Base-by-base conservation (phyloP, 37 sponge, comb jelly and placozoan genomes). In the Bolinopsis microptera region DNA sequence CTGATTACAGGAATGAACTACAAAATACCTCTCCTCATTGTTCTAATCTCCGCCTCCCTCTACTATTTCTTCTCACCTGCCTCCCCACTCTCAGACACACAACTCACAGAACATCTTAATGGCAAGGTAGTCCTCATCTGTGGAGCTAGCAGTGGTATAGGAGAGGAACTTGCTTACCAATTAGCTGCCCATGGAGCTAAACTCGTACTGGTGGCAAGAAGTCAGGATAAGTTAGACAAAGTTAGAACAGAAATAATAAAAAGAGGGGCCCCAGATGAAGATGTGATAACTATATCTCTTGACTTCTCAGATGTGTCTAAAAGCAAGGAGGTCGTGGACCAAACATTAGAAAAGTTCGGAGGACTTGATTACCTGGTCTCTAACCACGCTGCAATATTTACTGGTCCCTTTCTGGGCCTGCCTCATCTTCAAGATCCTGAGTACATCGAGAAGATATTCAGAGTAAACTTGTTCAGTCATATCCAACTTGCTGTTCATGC, bases 171-270 rank as follows among this genome's bases (percentile, higher is more conserved):
- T 34, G 80, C 80, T 27, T 77, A 77, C 18, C 80, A 77, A 34
- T 32, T 77, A 16, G 80, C 80, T 77, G 35, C 80, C 9, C 32
- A 16, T 34, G 80, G 35, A 16, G 32, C 80, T 32, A 77, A 34
- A 32, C 80, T 77, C 35, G 37, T 77, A 16, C 80, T 77, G 36
- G 80, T 77, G 80, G 80, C 80, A 34, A 77, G 80, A 32, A 77
- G 32, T 77, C 80, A 77, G 80, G 36, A 77, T 18, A 77, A 77
- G 35, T 32, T 77, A 9, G 80, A 77, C 32, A 32, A 28, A 33
- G 80, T 77, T 3, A 77, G 35, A 18, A 36, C 1, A 9, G 80
- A 32, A 34, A 22, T 77, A 18, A 5, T 33, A 18, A 32, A 32
- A 8, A 27, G 33, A 32, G 80, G 80, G 1, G 33, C 27, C 32